A percentile compares a stretch with the other conserved stretches of the same genome.
phyloP scores from a whole-genome alignment of 1,140 invertebrate species.

The Gerris buenoi region DNA sequence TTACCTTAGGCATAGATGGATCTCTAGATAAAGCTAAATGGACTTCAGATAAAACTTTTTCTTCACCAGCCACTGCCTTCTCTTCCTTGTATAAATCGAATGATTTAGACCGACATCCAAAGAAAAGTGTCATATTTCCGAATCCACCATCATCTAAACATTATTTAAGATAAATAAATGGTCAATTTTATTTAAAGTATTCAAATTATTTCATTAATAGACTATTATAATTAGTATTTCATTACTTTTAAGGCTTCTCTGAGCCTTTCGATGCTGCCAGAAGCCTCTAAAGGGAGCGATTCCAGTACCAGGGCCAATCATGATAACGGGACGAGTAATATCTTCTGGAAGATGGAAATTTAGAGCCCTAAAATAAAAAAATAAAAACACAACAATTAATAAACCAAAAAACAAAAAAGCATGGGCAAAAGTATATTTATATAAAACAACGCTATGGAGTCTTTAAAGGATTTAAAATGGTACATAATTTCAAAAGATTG shows the following conservation, averaged over 20 bases:
- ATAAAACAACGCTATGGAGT: no score
- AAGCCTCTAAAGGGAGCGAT: slow-evolving; percentile 83
- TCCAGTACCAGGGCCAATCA: slow-evolving; percentile 89
- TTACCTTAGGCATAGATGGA: slow-evolving; percentile 61
- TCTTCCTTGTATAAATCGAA: slow-evolving; percentile 79
- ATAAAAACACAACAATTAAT: no score
- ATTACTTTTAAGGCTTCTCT: slow-evolving; percentile 31
- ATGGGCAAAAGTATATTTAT: no score
- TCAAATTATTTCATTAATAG: no score
- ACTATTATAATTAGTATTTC: not conserved
- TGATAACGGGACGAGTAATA: slow-evolving; percentile 63
- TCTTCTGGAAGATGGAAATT: slow-evolving; percentile 84
- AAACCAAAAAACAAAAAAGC: no score
- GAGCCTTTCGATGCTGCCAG: slow-evolving; percentile 60
- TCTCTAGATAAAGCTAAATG: slow-evolving; percentile 79
- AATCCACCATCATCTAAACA: slow-evolving; percentile 29
- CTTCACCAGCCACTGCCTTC: slow-evolving; percentile 53
- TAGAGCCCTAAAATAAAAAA: slow-evolving; percentile 46
- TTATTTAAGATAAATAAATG: no score
- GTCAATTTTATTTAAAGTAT: no score
- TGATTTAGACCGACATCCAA: slow-evolving; percentile 68
- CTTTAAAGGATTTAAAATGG: no score
- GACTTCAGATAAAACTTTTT: slow-evolving; percentile 59
- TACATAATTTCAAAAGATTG: no score
- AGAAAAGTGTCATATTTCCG: slow-evolving; percentile 76